These are phyloP conservation scores for Lordiphosa mommai DNA, from an alignment of 1,140 invertebrate genomes.

Conservation along the genomic window DNA sequence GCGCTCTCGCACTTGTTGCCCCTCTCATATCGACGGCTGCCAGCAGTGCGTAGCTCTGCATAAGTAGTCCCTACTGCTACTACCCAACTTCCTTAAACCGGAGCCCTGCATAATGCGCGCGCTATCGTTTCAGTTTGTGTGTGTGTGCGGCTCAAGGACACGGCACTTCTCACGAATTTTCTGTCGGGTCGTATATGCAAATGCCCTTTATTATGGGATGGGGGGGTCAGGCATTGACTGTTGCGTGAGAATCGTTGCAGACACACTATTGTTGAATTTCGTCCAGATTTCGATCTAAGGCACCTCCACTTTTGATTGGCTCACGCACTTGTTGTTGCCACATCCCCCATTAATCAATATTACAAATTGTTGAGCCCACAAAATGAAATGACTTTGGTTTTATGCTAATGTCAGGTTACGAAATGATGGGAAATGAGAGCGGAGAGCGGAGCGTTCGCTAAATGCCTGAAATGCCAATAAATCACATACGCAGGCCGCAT, in stretches of 20 bases:
- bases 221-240: constrained; percentile 5
- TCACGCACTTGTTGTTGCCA: constrained; percentile 62
- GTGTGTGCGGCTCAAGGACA: constrained; percentile 3
- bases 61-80: not conserved
- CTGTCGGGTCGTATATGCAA: constrained; percentile 16
- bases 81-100: not conserved
- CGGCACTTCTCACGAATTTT: constrained; percentile 1
- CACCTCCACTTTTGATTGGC: constrained; percentile 32
- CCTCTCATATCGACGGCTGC: constrained; percentile 26
- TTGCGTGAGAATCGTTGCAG: constrained; percentile 10
- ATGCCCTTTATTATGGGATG: constrained; percentile 5
- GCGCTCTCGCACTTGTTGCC: constrained; percentile 55
- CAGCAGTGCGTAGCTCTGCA: constrained; percentile 7
- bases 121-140: no score
- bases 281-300: not conserved
- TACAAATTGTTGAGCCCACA: constrained; percentile 35
- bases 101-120: constrained; percentile 6
- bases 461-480: constrained; percentile 73
- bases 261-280: no score
- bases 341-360: constrained; percentile 61
- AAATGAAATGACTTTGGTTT: constrained; percentile 56
- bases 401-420: constrained; percentile 37
- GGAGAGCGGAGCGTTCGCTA: constrained; percentile 33
- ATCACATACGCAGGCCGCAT: constrained; percentile 49
- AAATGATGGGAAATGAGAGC: not conserved